Percentiles rank a stretch among this genome's conserved stretches.
phyloP scores from a whole-genome alignment of 2,888 invertebrate species.

The Agriopis marginaria region DNA sequence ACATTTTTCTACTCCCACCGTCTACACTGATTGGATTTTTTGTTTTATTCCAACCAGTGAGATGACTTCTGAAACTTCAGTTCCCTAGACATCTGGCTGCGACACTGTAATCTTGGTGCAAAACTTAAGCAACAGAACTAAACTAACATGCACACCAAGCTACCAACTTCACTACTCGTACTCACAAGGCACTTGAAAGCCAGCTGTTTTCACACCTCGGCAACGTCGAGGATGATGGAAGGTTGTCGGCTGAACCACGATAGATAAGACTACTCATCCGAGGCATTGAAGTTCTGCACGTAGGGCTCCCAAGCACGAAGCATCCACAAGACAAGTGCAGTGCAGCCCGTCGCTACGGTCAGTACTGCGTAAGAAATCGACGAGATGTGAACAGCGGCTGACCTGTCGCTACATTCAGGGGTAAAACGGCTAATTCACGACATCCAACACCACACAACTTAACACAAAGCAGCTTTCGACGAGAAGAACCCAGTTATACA shows the following conservation, averaged over 20 bases:
- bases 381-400: conserved; percentile 37
- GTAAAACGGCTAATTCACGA: conserved; percentile 30
- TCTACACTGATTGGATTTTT: not conserved
- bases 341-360: conserved; percentile 39
- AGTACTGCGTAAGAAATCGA: conserved; percentile 39
- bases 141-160: conserved; percentile 29
- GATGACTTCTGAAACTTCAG: not conserved
- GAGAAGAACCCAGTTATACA: conserved; percentile 5
- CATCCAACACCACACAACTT: conserved; percentile 18
- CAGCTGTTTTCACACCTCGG: conserved; percentile 18
- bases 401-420: conserved; percentile 20
- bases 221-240: conserved; percentile 16
- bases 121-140: conserved; percentile 22
- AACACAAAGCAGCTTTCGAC: conserved; percentile 5
- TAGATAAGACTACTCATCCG: conserved; percentile 37
- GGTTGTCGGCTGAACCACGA: conserved; percentile 28
- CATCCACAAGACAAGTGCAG: conserved; percentile 37
- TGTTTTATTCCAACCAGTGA: not conserved
- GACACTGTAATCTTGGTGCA: conserved; percentile 16
- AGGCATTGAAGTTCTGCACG: conserved; percentile 36
- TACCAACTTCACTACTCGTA: conserved; percentile 20
- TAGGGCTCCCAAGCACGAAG: conserved; percentile 38
- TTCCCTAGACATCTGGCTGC: conserved; percentile 12
- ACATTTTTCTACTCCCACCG: conserved; percentile 1
- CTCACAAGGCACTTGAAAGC: conserved; percentile 18